These are phyloP conservation scores for Ericerus pela DNA, from an alignment of 1,140 invertebrate species.

Conservation along the genomic window DNA sequence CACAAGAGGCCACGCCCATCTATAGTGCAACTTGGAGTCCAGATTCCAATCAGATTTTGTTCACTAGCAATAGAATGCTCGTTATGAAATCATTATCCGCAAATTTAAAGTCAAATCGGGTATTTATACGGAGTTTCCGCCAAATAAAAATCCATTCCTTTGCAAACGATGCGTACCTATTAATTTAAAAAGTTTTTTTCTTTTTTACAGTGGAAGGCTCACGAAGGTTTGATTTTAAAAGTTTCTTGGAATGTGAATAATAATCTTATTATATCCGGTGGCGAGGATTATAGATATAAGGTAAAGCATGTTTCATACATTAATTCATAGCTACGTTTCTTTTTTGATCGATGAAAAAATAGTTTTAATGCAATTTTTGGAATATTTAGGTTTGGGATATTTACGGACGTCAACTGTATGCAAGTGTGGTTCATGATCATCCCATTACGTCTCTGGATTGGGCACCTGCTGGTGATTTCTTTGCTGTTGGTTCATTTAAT, in stretches of 20 bases:
- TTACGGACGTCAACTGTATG: slow-evolving; percentile 72
- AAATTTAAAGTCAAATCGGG: slow-evolving; percentile 69
- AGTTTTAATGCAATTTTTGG: not conserved
- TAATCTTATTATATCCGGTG: slow-evolving; percentile 79
- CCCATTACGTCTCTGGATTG: slow-evolving; percentile 83
- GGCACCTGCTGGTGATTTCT: slow-evolving; percentile 77
- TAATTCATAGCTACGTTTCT: not conserved
- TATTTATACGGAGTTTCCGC: slow-evolving; percentile 29
- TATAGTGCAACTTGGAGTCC: slow-evolving; percentile 78
- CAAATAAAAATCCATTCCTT: not conserved
- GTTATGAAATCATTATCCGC: slow-evolving; percentile 82
- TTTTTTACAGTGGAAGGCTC: slow-evolving; percentile 93
- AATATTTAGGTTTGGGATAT: slow-evolving; percentile 66
- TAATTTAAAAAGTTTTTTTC: slow-evolving; percentile 26
- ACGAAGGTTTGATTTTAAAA: slow-evolving; percentile 79
- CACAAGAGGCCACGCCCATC: slow-evolving; percentile 61
- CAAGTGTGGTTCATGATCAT: slow-evolving; percentile 65
- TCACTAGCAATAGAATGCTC: slow-evolving; percentile 65
- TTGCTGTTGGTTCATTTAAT: slow-evolving; percentile 87
- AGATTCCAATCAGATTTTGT: slow-evolving; percentile 66
- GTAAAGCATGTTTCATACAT: slow-evolving; percentile 28
- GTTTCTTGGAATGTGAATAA: slow-evolving; percentile 78
- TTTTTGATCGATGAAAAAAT: not conserved
- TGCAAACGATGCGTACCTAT: not conserved
- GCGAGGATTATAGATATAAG: slow-evolving; percentile 91